Percentiles rank a stretch among this genome's conserved stretches.
Conservation (phyloP, 2,797 vertebrate species). For the Hybognathus amarus region DNA sequence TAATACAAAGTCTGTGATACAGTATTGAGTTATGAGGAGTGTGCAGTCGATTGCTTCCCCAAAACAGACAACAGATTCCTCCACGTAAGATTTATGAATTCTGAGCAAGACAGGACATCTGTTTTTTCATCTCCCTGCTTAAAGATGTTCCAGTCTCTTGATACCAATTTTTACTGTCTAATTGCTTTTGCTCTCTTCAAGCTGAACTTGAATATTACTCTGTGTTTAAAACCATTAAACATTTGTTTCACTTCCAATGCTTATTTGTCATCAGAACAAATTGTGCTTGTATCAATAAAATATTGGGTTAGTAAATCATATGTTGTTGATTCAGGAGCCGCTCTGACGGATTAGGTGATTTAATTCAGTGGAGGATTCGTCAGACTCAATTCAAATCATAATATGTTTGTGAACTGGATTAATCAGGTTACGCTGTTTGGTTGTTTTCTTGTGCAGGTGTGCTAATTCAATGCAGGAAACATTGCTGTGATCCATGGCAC, state of each 20-base stretch:
- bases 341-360: constrained; percentile 1
- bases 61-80: constrained; percentile 59
- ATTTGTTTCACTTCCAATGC: constrained; percentile 53
- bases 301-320: constrained; percentile 17
- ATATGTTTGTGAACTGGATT: constrained; percentile 8
- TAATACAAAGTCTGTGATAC: constrained; percentile 45
- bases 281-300: too few relatives aligned
- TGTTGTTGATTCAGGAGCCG: constrained; percentile 21
- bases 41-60: constrained; percentile 50
- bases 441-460: neutral
- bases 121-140: constrained; percentile 60
- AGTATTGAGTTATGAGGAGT: constrained; percentile 53
- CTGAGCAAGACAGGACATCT: constrained; percentile 61
- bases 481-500: neutral
- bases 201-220: constrained; percentile 50
- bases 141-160: constrained; percentile 60
- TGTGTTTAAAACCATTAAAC: constrained; percentile 46
- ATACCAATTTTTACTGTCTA: constrained; percentile 58
- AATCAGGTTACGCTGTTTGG: neutral
- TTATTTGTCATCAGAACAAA: constrained; percentile 50
- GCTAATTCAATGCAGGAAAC: neutral
- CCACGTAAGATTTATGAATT: constrained; percentile 62
- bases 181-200: constrained; percentile 56
- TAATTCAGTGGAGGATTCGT: constrained; percentile 9
- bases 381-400: constrained; percentile 11